These are phyloP conservation scores for Eunapius fragilis DNA, from an alignment of 37 sponge, comb jelly and placozoan species.

Conservation along the genomic window DNA sequence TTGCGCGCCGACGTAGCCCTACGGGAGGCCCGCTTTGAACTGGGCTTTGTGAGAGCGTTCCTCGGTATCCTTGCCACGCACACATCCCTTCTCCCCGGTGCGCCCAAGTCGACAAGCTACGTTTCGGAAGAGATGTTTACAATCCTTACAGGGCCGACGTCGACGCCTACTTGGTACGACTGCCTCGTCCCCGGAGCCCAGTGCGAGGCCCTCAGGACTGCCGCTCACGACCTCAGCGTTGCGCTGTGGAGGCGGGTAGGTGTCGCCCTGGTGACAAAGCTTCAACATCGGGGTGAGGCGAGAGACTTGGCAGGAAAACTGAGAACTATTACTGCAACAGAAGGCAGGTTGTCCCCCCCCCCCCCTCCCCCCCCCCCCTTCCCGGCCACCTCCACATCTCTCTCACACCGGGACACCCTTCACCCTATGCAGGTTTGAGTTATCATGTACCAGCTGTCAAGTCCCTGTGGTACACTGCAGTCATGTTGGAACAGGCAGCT, in stretches of 20 bases:
- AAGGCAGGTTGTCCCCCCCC: neutral
- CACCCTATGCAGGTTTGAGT: neutral
- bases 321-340: neutral
- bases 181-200: constrained; percentile 40
- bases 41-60: neutral
- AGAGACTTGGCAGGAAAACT: neutral
- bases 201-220: constrained; percentile 19
- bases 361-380: neutral
- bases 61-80: constrained; percentile 24
- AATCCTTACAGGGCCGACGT: neutral
- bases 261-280: neutral
- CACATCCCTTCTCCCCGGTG: neutral
- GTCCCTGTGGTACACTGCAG: constrained; percentile 8
- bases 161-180: constrained; percentile 16
- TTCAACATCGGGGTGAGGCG: neutral
- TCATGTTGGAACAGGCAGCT: neutral
- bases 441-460: neutral
- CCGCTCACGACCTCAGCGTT: neutral
- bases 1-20: neutral
- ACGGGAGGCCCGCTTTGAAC: constrained; percentile 14
- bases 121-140: constrained; percentile 35
- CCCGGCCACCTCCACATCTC: no score
- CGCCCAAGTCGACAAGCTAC: constrained; percentile 4
- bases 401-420: neutral
- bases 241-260: constrained; percentile 25